Percentiles rank a stretch among this genome's conserved stretches.
These are phyloP conservation scores for Eremophila alpestris DNA, from an alignment of 2,797 vertebrate species.

Conservation along the genomic window DNA sequence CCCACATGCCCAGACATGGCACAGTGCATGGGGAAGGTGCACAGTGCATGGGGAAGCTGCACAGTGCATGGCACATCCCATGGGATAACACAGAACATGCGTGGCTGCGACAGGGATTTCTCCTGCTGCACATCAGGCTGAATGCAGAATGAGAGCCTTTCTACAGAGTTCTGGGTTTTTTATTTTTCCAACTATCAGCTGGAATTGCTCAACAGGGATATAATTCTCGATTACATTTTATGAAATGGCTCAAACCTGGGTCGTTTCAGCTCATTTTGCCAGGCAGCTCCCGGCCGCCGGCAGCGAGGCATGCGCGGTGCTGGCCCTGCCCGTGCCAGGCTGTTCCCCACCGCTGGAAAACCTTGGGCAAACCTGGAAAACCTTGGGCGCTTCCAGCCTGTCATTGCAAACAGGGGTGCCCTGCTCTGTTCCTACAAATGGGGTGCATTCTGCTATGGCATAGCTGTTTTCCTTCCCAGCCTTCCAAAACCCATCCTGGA, in stretches of 20 bases:
- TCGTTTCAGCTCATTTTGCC: not conserved
- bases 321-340: not conserved
- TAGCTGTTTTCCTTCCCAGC: not conserved
- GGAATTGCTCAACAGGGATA: slow-evolving; percentile 4
- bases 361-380: not conserved
- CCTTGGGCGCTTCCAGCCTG: not conserved
- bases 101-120: not conserved
- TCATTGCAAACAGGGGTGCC: not conserved
- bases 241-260: not conserved
- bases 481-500: not conserved
- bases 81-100: fast-evolving
- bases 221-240: slow-evolving; percentile 8
- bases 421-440: not conserved
- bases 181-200: not conserved
- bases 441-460: fast-evolving
- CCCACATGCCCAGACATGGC: fast-evolving
- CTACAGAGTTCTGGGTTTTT: not conserved
- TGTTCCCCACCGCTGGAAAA: not conserved
- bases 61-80: fast-evolving
- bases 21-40: fast-evolving
- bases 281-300: not conserved
- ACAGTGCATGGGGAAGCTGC: fast-evolving
- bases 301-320: not conserved
- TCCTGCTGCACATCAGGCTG: not conserved
- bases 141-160: not conserved